A percentile compares a stretch with the other conserved stretches of the same genome.
Evolutionary conservation across 2,888 invertebrate genomes (phyloP).

Genomic region (Ectropis crepuscularia): DNA sequence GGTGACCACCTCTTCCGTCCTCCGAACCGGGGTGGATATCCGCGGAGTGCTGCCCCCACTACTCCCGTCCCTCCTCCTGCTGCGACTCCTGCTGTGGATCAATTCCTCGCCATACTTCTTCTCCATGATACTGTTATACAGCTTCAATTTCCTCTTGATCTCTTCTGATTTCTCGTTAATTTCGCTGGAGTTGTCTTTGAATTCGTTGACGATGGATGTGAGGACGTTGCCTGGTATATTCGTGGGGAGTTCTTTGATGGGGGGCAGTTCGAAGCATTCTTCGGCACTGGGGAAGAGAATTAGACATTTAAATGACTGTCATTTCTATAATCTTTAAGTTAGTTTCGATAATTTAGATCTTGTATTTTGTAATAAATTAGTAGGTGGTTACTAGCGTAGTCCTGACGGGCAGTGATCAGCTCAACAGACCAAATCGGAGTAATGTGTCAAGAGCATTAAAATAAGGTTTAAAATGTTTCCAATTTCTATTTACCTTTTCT

Average conservation of each 20-base stretch:
- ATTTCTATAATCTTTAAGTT: too few relatives aligned
- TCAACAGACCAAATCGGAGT: too few relatives aligned
- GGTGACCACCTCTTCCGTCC: slow-evolving; percentile 56
- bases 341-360: too few relatives aligned
- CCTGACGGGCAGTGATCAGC: not conserved
- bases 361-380: not conserved
- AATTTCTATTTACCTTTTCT: too few relatives aligned
- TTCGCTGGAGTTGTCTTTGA: slow-evolving; percentile 67
- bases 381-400: not conserved
- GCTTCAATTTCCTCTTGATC: slow-evolving; percentile 82
- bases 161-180: slow-evolving; percentile 58
- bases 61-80: slow-evolving; percentile 62
- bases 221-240: slow-evolving; percentile 75
- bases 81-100: slow-evolving; percentile 84
- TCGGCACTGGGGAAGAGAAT: slow-evolving; percentile 82
- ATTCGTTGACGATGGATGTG: slow-evolving; percentile 76
- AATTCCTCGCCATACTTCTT: slow-evolving; percentile 89
- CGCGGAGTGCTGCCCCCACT: slow-evolving; percentile 62
- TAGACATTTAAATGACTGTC: too few relatives aligned
- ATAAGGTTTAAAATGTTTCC: too few relatives aligned
- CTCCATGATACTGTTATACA: slow-evolving; percentile 89
- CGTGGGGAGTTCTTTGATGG: slow-evolving; percentile 79
- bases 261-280: slow-evolving; percentile 90
- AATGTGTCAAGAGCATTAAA: too few relatives aligned
- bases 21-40: slow-evolving; percentile 57